Evolutionary conservation across 1,140 invertebrate genomes (phyloP).

Genomic region (Streblospio benedicti): DNA sequence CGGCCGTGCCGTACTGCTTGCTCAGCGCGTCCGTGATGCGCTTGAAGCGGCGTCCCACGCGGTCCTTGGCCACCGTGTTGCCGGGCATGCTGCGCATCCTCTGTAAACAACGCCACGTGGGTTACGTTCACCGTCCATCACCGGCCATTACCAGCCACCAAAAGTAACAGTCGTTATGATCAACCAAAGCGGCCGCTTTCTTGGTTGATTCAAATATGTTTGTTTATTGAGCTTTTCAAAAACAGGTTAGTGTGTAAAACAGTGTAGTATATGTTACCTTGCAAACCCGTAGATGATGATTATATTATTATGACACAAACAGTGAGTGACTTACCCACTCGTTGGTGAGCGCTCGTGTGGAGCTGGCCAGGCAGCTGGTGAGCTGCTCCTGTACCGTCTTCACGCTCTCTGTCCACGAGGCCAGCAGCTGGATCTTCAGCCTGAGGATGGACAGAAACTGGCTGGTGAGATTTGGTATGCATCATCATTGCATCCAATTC

Average conservation of each 20-base stretch:
- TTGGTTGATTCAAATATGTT: background rate
- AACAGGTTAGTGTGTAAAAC: background rate
- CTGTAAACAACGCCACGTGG: background rate
- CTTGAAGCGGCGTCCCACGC: background rate
- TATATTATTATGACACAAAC: background rate
- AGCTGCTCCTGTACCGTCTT: constrained; percentile 3
- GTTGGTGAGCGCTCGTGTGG: background rate
- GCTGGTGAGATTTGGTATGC: background rate
- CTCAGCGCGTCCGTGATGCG: background rate
- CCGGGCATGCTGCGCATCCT: background rate
- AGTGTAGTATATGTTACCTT: background rate
- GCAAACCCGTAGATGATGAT: background rate
- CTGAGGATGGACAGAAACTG: background rate
- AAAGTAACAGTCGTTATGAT: background rate
- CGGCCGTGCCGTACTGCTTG: background rate
- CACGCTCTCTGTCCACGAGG: constrained; percentile 17
- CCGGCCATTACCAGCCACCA: background rate
- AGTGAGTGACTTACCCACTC: constrained; percentile 14
- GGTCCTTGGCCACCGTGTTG: background rate
- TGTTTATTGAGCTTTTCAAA: background rate
- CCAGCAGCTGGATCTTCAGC: constrained; percentile 11
- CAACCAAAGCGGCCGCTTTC: background rate
- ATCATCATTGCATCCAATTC: too few species aligned
- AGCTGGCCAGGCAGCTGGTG: background rate
- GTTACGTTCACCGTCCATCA: background rate